phyloP scores from a whole-genome alignment of 2,888 invertebrate species.

The Rutpela maculata region DNA sequence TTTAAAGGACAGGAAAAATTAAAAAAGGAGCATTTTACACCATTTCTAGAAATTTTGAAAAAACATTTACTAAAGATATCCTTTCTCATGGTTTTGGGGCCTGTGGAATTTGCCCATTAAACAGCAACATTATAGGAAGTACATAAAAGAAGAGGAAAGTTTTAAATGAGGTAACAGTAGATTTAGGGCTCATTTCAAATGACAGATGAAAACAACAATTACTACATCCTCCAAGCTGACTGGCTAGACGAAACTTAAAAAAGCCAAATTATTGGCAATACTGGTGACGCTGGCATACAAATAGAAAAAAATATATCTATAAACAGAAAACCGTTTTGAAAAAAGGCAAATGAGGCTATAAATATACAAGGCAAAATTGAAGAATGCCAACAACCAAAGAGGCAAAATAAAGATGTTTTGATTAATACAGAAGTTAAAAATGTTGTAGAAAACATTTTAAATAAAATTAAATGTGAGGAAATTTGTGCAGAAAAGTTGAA shows the following conservation, averaged over 20 bases:
- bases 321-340: background rate
- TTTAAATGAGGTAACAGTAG: background rate
- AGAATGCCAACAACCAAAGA: no score
- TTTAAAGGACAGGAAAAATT: conserved; percentile 26
- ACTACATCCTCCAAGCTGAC: background rate
- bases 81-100: conserved; percentile 50
- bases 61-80: conserved; percentile 43
- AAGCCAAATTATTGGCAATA: no score
- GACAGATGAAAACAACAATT: background rate
- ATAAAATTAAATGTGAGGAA: no score
- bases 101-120: conserved; percentile 52
- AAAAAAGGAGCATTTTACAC: conserved; percentile 47
- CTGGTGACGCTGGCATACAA: background rate
- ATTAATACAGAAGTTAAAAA: no score
- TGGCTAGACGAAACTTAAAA: background rate
- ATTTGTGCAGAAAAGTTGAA: no score
- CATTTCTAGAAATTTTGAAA: conserved; percentile 46
- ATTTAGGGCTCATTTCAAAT: background rate
- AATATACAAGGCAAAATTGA: no score
- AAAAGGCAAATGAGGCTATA: background rate
- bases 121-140: conserved; percentile 45
- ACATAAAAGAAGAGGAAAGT: background rate
- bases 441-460: no score
- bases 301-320: background rate
- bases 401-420: no score